Evolutionary conservation across 2,797 vertebrate species (phyloP), one percentile per base, ranked within the genome.

Genomic region (Phrynocephalus forsythii): DNA sequence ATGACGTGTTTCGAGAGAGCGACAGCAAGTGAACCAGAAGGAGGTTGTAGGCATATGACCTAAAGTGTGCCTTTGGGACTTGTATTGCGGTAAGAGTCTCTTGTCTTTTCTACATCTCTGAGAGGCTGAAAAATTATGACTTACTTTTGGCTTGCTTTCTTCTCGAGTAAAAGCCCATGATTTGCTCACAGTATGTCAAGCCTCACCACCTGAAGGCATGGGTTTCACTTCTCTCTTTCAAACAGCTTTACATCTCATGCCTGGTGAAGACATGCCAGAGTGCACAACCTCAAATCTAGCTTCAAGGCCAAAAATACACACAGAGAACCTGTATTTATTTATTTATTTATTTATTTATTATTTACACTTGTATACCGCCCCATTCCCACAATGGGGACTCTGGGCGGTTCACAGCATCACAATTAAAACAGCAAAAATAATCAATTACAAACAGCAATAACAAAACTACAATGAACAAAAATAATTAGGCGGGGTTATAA

Each of bases 181-280:
- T 88, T 85, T 68, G 76, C 30, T 66, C 60, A 67, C 76, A 80
- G 18, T 50, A 79, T 22, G 18, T 85, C 83, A 81, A 44, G 30
- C n/a, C 78, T 68, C 44, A 75, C 30, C 44, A 80, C 82, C 82
- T 24, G 26, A 76, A 76, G 87, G 78, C 78, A 88, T 52, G 71
- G 2, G 67, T 85, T 88, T 81, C 77, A 68, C 30, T 83, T 87
- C 50, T 69, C 4, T 63, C 44, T 67, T 88, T 88, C 69, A 85
- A 75, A 85, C 15, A 73, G 24, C 26, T 75, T 85, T 85, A 38
- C 69, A 80, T 85, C 60, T 68, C 69, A 18, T 24, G 44, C 60
- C 71, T 85, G 76, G 13, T n/a, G 3, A 44, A 85, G 82, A 88
- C 75, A 85, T 56, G n/a, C 28, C 11, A 0, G 13, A 75, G 44